phyloP scores from a whole-genome alignment of 2,113 vertebrate genomes.

The Eonycteris spelaea region DNA sequence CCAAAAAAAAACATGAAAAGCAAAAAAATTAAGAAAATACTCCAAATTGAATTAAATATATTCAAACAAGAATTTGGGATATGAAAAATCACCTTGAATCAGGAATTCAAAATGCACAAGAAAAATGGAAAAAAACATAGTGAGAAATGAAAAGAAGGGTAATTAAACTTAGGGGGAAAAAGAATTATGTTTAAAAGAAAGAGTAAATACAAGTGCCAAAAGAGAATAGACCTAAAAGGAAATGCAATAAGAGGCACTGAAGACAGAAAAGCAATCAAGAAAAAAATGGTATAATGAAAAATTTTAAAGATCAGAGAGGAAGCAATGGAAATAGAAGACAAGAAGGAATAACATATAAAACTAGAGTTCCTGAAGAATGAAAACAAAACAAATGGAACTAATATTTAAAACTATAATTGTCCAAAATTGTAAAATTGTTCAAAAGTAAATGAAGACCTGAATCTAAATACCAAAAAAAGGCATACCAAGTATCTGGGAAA shows the following conservation, averaged over 20 bases:
- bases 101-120: neutral
- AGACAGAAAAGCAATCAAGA: neutral
- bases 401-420: neutral
- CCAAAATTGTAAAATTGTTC: conserved; percentile 12
- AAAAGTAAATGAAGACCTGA: conserved; percentile 40
- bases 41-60: neutral
- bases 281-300: neutral
- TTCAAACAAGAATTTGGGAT: neutral
- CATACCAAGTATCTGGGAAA: neutral
- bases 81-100: neutral
- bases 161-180: neutral
- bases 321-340: neutral
- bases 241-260: neutral
- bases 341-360: neutral
- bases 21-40: neutral
- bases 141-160: neutral
- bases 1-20: neutral
- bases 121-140: neutral
- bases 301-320: neutral
- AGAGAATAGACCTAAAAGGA: neutral
- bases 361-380: neutral
- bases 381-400: neutral
- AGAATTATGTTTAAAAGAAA: neutral
- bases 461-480: neutral
- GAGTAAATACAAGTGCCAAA: neutral